phyloP scores from a whole-genome alignment of 1,140 invertebrate genomes.

The Carcinoscorpius rotundicauda region DNA sequence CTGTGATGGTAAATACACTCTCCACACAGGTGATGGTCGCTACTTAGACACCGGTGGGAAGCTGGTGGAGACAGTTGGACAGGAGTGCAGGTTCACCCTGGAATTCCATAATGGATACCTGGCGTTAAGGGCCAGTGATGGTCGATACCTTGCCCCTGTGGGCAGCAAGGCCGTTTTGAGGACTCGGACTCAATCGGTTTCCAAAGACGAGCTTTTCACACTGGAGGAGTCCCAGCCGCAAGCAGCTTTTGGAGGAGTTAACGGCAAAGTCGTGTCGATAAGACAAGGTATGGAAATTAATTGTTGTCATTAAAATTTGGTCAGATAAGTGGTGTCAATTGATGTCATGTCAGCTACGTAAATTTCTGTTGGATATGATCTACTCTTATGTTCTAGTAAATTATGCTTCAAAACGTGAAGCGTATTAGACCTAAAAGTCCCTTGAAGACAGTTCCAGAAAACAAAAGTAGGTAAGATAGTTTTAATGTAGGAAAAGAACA shows the following conservation, averaged over 20 bases:
- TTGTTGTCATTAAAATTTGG: neutral
- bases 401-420: no score
- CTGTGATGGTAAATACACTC: conserved; percentile 80
- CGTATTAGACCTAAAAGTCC: no score
- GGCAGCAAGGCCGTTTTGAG: conserved; percentile 89
- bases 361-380: no score
- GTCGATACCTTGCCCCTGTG: conserved; percentile 85
- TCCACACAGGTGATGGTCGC: conserved; percentile 95
- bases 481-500: no score
- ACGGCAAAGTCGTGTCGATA: conserved; percentile 88
- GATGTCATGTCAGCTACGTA: no score
- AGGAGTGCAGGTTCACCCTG: conserved; percentile 79
- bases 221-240: conserved; percentile 84
- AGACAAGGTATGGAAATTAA: conserved; percentile 67
- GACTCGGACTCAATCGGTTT: conserved; percentile 82
- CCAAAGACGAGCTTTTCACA: conserved; percentile 91
- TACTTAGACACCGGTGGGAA: conserved; percentile 56
- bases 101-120: conserved; percentile 85
- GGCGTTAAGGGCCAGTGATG: conserved; percentile 57
- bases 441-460: no score
- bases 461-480: no score
- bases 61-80: conserved; percentile 5
- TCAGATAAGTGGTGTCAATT: no score
- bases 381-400: no score
- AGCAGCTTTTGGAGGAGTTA: conserved; percentile 57